phyloP scores from a whole-genome alignment of 1,140 invertebrate genomes.

The Daktulosphaira vitifoliae region DNA sequence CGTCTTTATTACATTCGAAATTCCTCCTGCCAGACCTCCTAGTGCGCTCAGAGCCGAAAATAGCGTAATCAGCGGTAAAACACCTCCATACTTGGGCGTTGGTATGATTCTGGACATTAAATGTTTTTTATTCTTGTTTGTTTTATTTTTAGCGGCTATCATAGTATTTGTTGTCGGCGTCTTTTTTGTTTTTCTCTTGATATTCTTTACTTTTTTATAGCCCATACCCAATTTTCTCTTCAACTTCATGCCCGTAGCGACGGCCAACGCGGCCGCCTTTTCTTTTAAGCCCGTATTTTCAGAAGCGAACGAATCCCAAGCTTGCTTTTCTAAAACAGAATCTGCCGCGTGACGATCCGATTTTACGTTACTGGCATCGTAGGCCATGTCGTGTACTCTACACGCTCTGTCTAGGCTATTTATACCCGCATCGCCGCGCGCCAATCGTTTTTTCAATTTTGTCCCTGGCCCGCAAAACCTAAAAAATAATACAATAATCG shows the following conservation, averaged over 20 bases:
- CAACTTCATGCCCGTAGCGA: constrained; percentile 40
- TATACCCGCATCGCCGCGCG: constrained; percentile 40
- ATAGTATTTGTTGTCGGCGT: background rate
- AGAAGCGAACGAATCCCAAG: constrained; percentile 42
- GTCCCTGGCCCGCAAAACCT: constrained; percentile 46
- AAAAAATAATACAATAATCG: constrained; percentile 38
- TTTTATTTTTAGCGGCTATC: background rate
- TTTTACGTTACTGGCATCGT: constrained; percentile 42
- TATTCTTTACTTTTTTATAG: background rate
- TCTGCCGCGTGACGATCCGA: constrained; percentile 43
- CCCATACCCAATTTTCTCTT: constrained; percentile 41
- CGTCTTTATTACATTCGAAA: background rate
- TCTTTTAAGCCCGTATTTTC: constrained; percentile 42
- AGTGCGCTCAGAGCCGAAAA: background rate
- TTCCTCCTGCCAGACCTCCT: background rate
- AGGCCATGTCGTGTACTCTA: constrained; percentile 46
- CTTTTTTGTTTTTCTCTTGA: too few relatives aligned
- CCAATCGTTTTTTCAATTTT: constrained; percentile 43
- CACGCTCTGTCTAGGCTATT: constrained; percentile 45
- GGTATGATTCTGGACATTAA: background rate
- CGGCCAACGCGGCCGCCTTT: constrained; percentile 40
- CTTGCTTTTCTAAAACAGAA: constrained; percentile 42
- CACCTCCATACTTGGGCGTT: background rate
- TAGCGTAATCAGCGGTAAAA: background rate
- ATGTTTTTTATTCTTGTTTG: background rate